Percentiles rank a stretch among this genome's conserved stretches.
Evolutionary conservation across 2,797 vertebrate species (phyloP).

Genomic region (Phrynocephalus guinanensis): DNA sequence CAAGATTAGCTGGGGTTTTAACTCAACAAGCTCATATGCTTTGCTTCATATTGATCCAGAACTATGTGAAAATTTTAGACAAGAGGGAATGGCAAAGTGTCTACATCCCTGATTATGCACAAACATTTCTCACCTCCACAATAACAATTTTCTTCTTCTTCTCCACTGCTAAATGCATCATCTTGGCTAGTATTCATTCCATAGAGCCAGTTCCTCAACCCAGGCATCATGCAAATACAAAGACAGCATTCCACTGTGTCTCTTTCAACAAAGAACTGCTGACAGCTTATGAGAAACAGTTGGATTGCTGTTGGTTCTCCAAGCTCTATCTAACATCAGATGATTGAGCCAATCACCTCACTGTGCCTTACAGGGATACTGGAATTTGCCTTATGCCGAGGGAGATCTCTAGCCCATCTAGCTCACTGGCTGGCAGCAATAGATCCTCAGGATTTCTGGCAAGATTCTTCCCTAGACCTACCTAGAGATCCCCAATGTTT

Average conservation of each 20-base stretch:
- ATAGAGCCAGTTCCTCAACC: not conserved
- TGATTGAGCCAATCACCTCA: too few relatives aligned
- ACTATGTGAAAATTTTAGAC: not conserved
- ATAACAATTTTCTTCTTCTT: not conserved
- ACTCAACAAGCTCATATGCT: not conserved
- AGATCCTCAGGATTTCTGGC: too few relatives aligned
- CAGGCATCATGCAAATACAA: not conserved
- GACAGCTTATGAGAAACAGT: too few relatives aligned
- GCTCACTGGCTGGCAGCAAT: too few relatives aligned
- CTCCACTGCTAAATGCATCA: not conserved
- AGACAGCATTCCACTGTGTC: not conserved
- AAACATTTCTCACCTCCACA: not conserved
- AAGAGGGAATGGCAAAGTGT: not conserved
- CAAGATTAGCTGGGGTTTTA: not conserved
- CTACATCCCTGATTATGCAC: not conserved
- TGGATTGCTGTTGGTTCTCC: too few relatives aligned
- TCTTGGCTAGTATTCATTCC: not conserved
- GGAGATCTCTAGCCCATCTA: too few relatives aligned
- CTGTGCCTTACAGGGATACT: too few relatives aligned
- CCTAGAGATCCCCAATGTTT: too few relatives aligned
- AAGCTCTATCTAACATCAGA: too few relatives aligned
- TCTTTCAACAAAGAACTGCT: too few relatives aligned
- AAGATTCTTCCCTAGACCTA: too few relatives aligned
- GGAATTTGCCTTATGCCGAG: too few relatives aligned
- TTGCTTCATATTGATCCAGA: not conserved